Evolutionary conservation across 2,888 invertebrate species (phyloP), one percentile per base, ranked within the genome.

Genomic region (Sphinx pinastri): DNA sequence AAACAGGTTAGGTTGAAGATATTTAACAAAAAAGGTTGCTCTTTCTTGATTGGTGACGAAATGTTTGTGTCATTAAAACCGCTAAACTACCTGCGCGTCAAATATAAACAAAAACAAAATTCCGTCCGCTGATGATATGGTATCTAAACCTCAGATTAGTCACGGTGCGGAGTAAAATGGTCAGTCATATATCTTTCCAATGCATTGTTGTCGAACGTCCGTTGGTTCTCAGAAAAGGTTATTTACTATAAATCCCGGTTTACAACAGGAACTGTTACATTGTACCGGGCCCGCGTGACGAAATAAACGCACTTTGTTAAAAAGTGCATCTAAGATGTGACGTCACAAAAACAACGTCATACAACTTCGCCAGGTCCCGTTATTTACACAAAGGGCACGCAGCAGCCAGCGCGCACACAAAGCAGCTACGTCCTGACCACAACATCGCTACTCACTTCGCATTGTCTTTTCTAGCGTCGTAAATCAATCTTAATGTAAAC

Each of bases 201-300:
- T 78, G 84, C 83, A 88, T 93, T 92, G 90, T 92, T 85, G 83
- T 83, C 70, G 77, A 79, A 79, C 84, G 85, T 80, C 88, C 88
- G 87, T 87, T 88, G 75, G 78, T 93, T 92, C 92, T 81, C 68
- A 86, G 91, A 92, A 93, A 79, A 80, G 79, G 76, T 77, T 78
- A 83, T 84, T 75, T 85, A 89, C 88, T 88, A 87, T 84, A 82
- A 87, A 80, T 91, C 89, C 91, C 90, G 91, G 88, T 92, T 92
- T 89, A 94, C 94, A 85, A 90, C 82, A 87, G 87, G 84, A 87
- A 91, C 93, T 90, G 93, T 94, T 94, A 93, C 79, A 81, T 82
- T 79, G 80, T 88, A 89, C 85, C 88, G 88, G 87, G 75, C 63
- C 83, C 77, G 85, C 80, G 81, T 87, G 88, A 88, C 83, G 85